Percentiles rank a stretch among this genome's conserved stretches.
These are phyloP conservation scores for Loris lydekkerianus DNA, from an alignment of 2,797 vertebrate genomes.

Conservation along the genomic window DNA sequence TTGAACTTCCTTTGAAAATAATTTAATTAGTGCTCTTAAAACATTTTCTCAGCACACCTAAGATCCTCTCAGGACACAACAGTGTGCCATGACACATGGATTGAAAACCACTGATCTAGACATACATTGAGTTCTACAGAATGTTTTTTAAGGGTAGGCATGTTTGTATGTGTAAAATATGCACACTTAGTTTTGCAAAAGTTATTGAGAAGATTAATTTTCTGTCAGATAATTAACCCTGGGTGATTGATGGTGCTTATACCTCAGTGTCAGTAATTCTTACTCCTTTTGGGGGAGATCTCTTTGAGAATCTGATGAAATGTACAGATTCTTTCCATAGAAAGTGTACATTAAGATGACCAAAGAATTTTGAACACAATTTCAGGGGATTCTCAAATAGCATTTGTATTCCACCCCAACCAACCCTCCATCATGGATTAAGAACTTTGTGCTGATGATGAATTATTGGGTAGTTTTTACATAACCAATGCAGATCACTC, in stretches of 20 bases:
- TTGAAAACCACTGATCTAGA: background rate
- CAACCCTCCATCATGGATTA: background rate
- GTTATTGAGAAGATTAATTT: background rate
- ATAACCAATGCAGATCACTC: background rate
- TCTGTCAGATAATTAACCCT: conserved; percentile 7
- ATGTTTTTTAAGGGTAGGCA: background rate
- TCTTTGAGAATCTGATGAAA: conserved; percentile 5
- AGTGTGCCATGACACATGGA: too few species aligned
- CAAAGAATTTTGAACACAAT: background rate
- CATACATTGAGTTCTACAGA: background rate
- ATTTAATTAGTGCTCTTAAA: too few species aligned
- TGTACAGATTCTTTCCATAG: background rate
- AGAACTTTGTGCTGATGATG: conserved; percentile 34
- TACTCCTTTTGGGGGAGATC: background rate
- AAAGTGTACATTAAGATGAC: background rate
- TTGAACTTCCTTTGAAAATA: too few species aligned
- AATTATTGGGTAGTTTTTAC: conserved; percentile 41
- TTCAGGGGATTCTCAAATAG: background rate
- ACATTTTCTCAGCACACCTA: too few species aligned
- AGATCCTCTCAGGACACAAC: too few species aligned
- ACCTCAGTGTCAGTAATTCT: background rate
- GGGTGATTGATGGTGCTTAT: background rate
- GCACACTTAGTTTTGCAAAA: conserved; percentile 47
- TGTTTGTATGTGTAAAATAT: conserved; percentile 23
- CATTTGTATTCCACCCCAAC: background rate